Base-by-base conservation (phyloP, 2,888 invertebrate species). In the Drosophila helvetica region DNA sequence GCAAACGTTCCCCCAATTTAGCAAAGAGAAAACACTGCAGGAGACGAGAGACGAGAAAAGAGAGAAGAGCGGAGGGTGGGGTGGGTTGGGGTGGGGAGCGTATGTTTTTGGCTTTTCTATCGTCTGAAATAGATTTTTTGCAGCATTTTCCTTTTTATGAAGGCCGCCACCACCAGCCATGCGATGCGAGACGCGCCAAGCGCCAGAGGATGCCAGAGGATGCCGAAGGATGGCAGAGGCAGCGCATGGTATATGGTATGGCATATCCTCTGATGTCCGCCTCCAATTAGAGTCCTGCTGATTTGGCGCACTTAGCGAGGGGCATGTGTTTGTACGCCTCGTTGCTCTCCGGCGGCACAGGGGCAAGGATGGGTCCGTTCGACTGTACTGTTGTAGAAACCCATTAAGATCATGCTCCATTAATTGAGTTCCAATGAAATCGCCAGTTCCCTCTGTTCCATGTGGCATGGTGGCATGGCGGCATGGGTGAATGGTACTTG, bases 361-460 rank as follows among this genome's bases (percentile, higher is more conserved):
- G 46, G 48, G 54, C 22, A 46, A 42, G 54, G 22, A 43, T 33
- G 22, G n/a, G 46, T 54, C 52, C 54, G 19, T 22, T 38, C 19
- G 59, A 57, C 72, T 73, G 75, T 74, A 59, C 72, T 73, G 76
- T 75, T 84, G 78, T 82, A 79, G 86, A 78, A 88, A 86, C 77
- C 86, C 89, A 89, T 88, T 88, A 88, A 86, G 85, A 85, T 86
- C 86, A 88, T 86, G 80, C 79, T 79, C 85, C 85, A 85, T 88
- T 88, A 88, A 89, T 88, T 89, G 86, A 88, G 86, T 88, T 85
- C 85, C 81, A 83, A 86, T 79, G 88, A 88, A 88, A 85, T 74
- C 78, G 76, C 72, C 75, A 45, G 78, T 60, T 63, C 73, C 67
- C 38, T 15, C 38, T 38, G 15, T 12, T 15, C 15, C 15, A 38